Percentiles rank a stretch among this genome's conserved stretches.
Evolutionary conservation across 35 echinoderm and acorn worm species (phyloP).

Genomic region (Ophiothrix spiculata): DNA sequence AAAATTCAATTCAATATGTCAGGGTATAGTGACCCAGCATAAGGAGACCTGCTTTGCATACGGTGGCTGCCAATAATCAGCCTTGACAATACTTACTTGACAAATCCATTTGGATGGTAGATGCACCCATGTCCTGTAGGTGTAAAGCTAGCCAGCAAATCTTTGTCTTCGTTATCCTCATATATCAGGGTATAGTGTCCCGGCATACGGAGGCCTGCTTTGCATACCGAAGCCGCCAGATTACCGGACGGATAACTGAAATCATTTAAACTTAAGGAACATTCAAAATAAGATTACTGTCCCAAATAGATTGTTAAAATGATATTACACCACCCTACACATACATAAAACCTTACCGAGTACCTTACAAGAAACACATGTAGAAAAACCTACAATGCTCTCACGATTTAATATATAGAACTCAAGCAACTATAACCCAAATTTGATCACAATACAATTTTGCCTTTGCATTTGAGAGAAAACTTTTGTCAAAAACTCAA

Average conservation of each 20-base stretch:
- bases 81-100: constrained; percentile 83
- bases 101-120: constrained; percentile 82
- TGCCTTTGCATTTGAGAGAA: too few relatives aligned
- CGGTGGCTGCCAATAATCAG: constrained; percentile 52
- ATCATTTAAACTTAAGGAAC: too few relatives aligned
- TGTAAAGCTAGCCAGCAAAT: constrained; percentile 75
- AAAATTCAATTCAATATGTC: constrained; percentile 63
- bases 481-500: too few relatives aligned
- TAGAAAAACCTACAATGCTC: too few relatives aligned
- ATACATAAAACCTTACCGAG: too few relatives aligned
- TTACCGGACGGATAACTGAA: constrained; percentile 81
- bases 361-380: too few relatives aligned
- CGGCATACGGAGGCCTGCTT: constrained; percentile 45
- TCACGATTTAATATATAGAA: too few relatives aligned
- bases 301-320: neutral
- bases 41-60: constrained; percentile 52
- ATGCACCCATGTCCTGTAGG: constrained; percentile 69
- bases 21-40: constrained; percentile 72
- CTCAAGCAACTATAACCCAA: too few relatives aligned
- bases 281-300: neutral
- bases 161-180: constrained; percentile 59
- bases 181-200: constrained; percentile 80
- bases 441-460: too few relatives aligned
- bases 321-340: neutral
- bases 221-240: constrained; percentile 55